Evolutionary conservation across 2,888 invertebrate genomes (phyloP), one percentile per base, ranked within the genome.

Genomic region (Hypercompe scribonia): DNA sequence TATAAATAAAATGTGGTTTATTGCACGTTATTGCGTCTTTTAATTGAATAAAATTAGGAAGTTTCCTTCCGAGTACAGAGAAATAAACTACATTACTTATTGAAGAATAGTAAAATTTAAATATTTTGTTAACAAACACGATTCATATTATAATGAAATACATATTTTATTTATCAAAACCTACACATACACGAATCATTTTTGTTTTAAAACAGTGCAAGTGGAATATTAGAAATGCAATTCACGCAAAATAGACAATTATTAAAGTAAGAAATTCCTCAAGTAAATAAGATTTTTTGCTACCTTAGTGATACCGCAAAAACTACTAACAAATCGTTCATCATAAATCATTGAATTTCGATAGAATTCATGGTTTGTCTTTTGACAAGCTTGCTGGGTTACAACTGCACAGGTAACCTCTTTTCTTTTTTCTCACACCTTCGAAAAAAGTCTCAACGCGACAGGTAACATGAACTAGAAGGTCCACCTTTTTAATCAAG

Each of bases 381-480:
- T 68, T 34, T 68, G 54, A 68, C 50, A 54, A 34, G 61, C 36
- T 54, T 13, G 61, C 21, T 24, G 21, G 31, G 5, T 33, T 33
- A 33, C 64, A 33, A 64, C 31, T 33, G 18, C 63, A 15, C 70
- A 63, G 42, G 42, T 63, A 70, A 54, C 33, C 46, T 33, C 68
- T 13, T 21, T 33, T 64, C 28, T 46, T 70, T 81, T 82, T 84
- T 80, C 76, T 77, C 50, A 24, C 68, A 73, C 77, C 70, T 78
- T 82, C 78, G 34, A 69, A 74, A 78, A 71, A 72, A 72, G 50
- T 70, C 33, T 68, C 69, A 65, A 65, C 65, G 61, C 69, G 65
- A 77, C 84, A 84, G 85, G 84, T 84, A 84, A 64, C 65, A 34
- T 39, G 63, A 65, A 70, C 74, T 65, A 34, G 34, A 63, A 69